Conservation (phyloP, 2,888 invertebrate genomes). For the Drosophila fulvimacula region DNA sequence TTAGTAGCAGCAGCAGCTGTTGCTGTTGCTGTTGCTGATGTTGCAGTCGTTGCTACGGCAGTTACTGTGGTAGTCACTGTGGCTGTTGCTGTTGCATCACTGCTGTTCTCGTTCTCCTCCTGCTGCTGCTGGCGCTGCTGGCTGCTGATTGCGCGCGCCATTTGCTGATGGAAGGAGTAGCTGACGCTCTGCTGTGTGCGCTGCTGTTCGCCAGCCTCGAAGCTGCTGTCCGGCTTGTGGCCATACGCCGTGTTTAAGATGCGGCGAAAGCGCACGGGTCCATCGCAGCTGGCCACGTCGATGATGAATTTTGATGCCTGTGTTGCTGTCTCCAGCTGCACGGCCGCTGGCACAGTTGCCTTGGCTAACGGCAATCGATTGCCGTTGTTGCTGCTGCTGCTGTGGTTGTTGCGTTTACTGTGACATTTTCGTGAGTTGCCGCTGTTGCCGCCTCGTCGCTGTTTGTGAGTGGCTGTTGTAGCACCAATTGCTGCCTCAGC, state of each 20-base stretch:
- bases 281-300: constrained; percentile 96
- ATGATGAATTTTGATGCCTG: constrained; percentile 87
- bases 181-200: constrained; percentile 84
- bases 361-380: constrained; percentile 22
- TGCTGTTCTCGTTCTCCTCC: constrained; percentile 61
- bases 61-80: constrained; percentile 36
- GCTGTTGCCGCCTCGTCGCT: constrained; percentile 22
- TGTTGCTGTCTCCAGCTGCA: constrained; percentile 53
- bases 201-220: constrained; percentile 49
- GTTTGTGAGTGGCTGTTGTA: constrained; percentile 16
- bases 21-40: constrained; percentile 41
- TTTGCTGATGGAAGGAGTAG: constrained; percentile 85
- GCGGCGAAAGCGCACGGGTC: constrained; percentile 93
- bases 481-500: constrained; percentile 10
- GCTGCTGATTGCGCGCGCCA: constrained; percentile 84
- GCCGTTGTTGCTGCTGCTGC: constrained; percentile 6
- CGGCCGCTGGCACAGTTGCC: constrained; percentile 33
- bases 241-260: constrained; percentile 93
- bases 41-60: constrained; percentile 58
- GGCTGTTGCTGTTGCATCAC: constrained; percentile 60
- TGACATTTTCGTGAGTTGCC: constrained; percentile 20
- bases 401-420: constrained; percentile 18
- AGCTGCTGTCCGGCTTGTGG: constrained; percentile 83
- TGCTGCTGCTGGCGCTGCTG: constrained; percentile 81
- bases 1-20: constrained; percentile 27